phyloP scores from a whole-genome alignment of 2,113 vertebrate genomes.

The Caretta caretta region DNA sequence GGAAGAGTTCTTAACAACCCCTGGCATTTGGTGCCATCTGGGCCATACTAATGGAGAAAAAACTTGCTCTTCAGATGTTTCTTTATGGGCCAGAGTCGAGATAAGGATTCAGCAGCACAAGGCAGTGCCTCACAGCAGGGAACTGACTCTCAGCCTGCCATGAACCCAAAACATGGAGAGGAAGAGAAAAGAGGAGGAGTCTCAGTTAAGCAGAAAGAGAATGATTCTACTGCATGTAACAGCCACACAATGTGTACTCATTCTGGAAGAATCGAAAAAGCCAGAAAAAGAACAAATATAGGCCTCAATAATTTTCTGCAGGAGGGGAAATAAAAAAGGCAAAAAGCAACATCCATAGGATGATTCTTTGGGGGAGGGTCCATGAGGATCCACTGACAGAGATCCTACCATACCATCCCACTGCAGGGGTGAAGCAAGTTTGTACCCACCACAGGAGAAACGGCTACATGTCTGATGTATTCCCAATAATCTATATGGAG shows the following conservation, averaged over 20 bases:
- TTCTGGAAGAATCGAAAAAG: constrained; percentile 1
- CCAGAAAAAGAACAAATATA: constrained; percentile 14
- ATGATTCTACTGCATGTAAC: background rate
- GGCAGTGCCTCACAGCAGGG: background rate
- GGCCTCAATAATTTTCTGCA: background rate
- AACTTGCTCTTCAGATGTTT: background rate
- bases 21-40: background rate
- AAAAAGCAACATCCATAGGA: background rate
- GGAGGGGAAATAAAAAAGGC: background rate
- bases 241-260: background rate
- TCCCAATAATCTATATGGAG: background rate
- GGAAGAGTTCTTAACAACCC: background rate
- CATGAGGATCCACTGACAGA: background rate
- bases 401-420: background rate
- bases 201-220: constrained; percentile 10
- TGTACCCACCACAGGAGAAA: background rate
- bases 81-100: background rate
- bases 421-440: background rate
- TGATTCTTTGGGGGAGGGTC: background rate
- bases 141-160: constrained; percentile 3
- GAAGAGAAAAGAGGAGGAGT: background rate
- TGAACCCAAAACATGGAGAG: background rate
- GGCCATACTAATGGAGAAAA: background rate
- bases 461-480: background rate
- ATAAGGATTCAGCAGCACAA: background rate